Percentiles rank a stretch among this genome's conserved stretches.
Evolutionary conservation across 2,888 invertebrate genomes (phyloP).

Genomic region (Hirtodrosophila duncani): DNA sequence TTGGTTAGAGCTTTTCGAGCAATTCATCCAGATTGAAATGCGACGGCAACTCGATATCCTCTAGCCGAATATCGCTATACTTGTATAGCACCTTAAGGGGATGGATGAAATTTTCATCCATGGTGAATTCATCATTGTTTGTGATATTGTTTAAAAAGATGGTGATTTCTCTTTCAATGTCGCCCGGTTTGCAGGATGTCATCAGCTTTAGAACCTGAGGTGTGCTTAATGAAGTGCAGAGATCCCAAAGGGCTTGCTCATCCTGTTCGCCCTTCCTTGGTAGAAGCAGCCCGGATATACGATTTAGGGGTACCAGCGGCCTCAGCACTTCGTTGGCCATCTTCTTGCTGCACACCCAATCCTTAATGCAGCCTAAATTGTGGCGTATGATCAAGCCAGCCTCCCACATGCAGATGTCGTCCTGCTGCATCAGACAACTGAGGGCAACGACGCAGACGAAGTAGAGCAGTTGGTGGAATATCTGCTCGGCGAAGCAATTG

Average conservation of each 20-base stretch:
- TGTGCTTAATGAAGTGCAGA: conserved; percentile 93
- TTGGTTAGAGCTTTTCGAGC: conserved; percentile 81
- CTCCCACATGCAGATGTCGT: conserved; percentile 98
- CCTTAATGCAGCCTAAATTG: conserved; percentile 95
- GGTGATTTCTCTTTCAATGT: conserved; percentile 77
- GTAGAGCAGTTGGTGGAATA: conserved; percentile 94
- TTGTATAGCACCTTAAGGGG: conserved; percentile 77
- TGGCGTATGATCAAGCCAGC: conserved; percentile 98
- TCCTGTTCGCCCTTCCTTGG: conserved; percentile 96
- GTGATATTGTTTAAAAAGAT: conserved; percentile 76
- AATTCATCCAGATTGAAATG: conserved; percentile 83
- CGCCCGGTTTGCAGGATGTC: conserved; percentile 77
- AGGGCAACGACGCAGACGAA: conserved; percentile 95
- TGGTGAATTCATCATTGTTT: conserved; percentile 75
- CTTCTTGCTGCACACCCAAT: conserved; percentile 92
- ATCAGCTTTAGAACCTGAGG: conserved; percentile 88
- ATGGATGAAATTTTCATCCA: conserved; percentile 77
- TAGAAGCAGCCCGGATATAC: conserved; percentile 96
- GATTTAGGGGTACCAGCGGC: conserved; percentile 92
- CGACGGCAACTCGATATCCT: conserved; percentile 93
- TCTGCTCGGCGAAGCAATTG: conserved; percentile 87
- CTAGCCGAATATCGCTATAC: conserved; percentile 80
- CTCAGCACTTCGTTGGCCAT: conserved; percentile 84
- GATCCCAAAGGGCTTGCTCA: conserved; percentile 93
- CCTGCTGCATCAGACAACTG: conserved; percentile 94